These are phyloP conservation scores for Corythucha ciliata DNA, from an alignment of 2,888 invertebrate genomes.

Conservation along the genomic window DNA sequence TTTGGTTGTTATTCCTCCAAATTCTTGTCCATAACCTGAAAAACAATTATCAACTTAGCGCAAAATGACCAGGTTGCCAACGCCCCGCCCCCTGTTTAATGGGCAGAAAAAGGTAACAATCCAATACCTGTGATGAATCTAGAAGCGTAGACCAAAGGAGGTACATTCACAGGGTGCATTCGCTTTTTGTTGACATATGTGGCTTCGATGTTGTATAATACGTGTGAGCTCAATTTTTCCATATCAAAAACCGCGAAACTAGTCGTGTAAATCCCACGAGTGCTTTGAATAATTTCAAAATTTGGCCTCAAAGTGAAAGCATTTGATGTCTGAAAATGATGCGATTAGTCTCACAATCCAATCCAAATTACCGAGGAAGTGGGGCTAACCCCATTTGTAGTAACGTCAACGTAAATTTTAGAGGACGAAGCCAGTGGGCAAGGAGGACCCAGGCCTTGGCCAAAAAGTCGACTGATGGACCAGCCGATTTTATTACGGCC, in stretches of 20 bases:
- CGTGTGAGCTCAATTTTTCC: slow-evolving; percentile 41
- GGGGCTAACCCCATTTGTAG: slow-evolving; percentile 44
- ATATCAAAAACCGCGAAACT: slow-evolving; percentile 64
- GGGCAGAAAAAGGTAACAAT: not conserved
- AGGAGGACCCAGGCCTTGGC: slow-evolving; percentile 67
- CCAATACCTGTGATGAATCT: slow-evolving; percentile 58
- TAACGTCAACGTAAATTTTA: slow-evolving; percentile 70
- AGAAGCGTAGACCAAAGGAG: slow-evolving; percentile 65
- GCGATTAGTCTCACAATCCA: slow-evolving; percentile 5
- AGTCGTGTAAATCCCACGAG: slow-evolving; percentile 58
- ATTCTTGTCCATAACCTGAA: slow-evolving; percentile 80
- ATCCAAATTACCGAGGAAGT: no score
- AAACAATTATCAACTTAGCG: slow-evolving; percentile 11
- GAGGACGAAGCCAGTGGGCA: slow-evolving; percentile 74
- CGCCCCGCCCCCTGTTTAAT: not conserved
- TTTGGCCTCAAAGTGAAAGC: slow-evolving; percentile 56
- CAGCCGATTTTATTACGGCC: slow-evolving; percentile 60
- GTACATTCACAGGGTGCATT: slow-evolving; percentile 48
- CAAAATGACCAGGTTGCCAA: not conserved
- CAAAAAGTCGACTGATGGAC: slow-evolving; percentile 79
- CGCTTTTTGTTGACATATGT: slow-evolving; percentile 46
- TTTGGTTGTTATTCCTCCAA: slow-evolving; percentile 79
- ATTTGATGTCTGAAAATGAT: slow-evolving; percentile 43
- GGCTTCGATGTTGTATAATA: slow-evolving; percentile 35
- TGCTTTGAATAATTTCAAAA: slow-evolving; percentile 47